These are phyloP conservation scores for Turnix velox DNA, from an alignment of 2,113 vertebrate genomes.

Conservation along the genomic window DNA sequence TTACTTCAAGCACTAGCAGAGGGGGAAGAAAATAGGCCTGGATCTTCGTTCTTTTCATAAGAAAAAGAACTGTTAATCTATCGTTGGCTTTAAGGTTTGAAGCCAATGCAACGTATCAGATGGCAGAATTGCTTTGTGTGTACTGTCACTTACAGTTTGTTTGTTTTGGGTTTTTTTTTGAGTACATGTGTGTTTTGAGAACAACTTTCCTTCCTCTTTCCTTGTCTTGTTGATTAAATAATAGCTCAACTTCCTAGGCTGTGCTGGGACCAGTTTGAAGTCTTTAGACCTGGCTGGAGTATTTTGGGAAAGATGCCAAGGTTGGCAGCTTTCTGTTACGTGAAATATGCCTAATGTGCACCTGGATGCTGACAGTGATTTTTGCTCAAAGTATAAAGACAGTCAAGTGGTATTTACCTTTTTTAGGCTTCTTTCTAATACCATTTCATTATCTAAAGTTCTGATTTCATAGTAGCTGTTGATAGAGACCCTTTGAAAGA, in stretches of 20 bases:
- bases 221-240: neutral
- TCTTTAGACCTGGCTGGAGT: neutral
- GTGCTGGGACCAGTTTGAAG: neutral
- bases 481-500: neutral
- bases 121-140: neutral
- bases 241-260: neutral
- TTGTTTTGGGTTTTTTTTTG: too few relatives aligned
- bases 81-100: fast-evolving
- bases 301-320: neutral
- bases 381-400: too few relatives aligned
- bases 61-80: neutral
- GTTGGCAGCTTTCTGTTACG: neutral
- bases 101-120: fast-evolving
- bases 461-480: neutral
- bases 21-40: neutral
- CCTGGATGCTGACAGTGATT: neutral
- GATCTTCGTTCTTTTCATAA: neutral
- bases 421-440: neutral
- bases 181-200: neutral
- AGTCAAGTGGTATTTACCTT: fast-evolving
- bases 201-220: neutral
- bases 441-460: neutral
- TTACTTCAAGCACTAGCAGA: neutral
- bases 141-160: neutral
- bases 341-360: neutral